Base-by-base conservation (phyloP, 2,888 invertebrate genomes). In the Vanessa cardui region DNA sequence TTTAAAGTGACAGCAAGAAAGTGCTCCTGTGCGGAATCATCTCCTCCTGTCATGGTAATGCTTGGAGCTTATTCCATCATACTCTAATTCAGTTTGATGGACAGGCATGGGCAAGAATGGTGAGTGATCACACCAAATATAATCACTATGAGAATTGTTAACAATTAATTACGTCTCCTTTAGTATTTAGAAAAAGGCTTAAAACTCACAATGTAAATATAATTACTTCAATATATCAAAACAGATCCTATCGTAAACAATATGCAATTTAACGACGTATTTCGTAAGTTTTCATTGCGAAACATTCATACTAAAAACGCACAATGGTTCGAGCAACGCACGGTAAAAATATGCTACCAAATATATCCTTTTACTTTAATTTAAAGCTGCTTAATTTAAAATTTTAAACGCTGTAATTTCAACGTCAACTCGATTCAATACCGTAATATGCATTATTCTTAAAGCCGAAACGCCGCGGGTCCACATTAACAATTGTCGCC, bases 341-440 rank as follows among this genome's bases (percentile, higher is more conserved):
- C 49, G 9, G 7, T 18, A 8, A 18, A 49, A 49, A 18, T 20
- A 18, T 49, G 18, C 49, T 20, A 47, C 18, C 21, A 20, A 49
- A 33, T 9, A 56, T n/a, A 64, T 65, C 58, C 61, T 50, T 66
- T 65, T 39, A 68, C 52, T 26, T 69, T 56, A 56, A 66, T 62
- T 65, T 66, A 62, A 59, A 21, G 58, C 64, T 60, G 44, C 59
- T 85, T 86, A 83, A 84, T 82, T 83, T 85, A 75, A 80, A 82
- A 81, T 79, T 82, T 86, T 84, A 84, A 86, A 83, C 79, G 79
- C 72, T 68, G 80, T 80, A 82, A 84, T 85, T 86, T 83, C 75
- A 70, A 74, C 72, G 81, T 80, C 78, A 79, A 76, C 77, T 75
- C 74, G 73, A 68, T 67, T 68, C 73, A 83, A 82, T 80, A 76